Percentiles rank a stretch among this genome's conserved stretches.
phyloP scores from a whole-genome alignment of 2,113 vertebrate genomes.

The Collichthys lucidus region DNA sequence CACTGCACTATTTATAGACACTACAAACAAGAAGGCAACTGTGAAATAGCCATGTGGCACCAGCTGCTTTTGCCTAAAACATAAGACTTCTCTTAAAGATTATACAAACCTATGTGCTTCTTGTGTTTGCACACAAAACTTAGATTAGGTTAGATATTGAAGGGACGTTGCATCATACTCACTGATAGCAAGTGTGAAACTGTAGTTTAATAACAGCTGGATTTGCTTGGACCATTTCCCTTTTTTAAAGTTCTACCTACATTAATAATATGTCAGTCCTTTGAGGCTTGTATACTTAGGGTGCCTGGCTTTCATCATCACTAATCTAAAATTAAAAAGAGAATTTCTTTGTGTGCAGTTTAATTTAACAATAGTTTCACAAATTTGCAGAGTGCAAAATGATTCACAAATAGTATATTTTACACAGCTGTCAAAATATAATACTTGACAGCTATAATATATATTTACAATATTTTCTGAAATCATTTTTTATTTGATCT shows the following conservation, averaged over 20 bases:
- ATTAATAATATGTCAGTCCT: not conserved
- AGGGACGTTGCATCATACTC: not conserved
- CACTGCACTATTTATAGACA: not conserved
- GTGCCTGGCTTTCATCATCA: not conserved
- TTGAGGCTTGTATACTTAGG: not conserved
- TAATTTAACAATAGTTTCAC: no score
- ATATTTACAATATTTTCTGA: no score
- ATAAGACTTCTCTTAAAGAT: not conserved
- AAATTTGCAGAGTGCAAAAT: no score
- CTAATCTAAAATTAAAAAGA: no score
- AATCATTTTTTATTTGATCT: no score
- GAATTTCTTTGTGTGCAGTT: no score
- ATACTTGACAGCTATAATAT: no score
- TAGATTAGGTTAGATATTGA: not conserved
- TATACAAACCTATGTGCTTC: not conserved
- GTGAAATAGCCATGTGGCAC: not conserved
- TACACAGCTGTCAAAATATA: no score
- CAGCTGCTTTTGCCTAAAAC: not conserved
- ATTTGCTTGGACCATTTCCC: not conserved
- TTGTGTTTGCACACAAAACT: not conserved
- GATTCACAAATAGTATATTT: no score
- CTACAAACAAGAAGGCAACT: not conserved
- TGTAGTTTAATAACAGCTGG: not conserved
- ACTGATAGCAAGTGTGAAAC: constrained; percentile 15
- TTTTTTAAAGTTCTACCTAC: not conserved